Base-by-base conservation (phyloP, 1,140 invertebrate genomes). In the Drosophila pandora region DNA sequence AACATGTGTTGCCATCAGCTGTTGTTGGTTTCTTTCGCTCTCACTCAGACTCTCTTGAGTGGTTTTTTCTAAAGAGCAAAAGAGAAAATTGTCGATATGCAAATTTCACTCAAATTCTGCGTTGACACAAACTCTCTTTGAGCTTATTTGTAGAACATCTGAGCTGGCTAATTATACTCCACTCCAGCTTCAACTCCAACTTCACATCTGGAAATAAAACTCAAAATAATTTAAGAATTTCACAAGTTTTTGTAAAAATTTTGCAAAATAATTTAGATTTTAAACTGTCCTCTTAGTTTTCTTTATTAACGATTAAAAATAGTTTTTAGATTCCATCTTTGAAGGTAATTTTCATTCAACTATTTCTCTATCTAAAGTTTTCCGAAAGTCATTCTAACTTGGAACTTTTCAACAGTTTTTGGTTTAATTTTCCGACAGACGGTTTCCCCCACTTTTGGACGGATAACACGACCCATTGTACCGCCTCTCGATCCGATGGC, bases 1-100 rank as follows among this genome's bases (percentile, higher is more conserved):
- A 68, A 58, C 63, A 71, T 68, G 55, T 64, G 64, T 68, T 68
- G 60, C 28, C 53, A 43, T 73, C 70, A 73, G 70, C 70, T 70
- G 67, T 70, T 70, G 10, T 8, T 8, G 8, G 30, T 52, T 43
- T 39, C 9, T 2, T 30, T 12, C 57, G 8, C 34, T 22, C 50
- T 9, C 41, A 28, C 60, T 47, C 28, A 0, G 10, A 21, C 25
- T 50, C 10, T 48, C 56, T 49, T 65, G 62, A 61, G 62, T n/a
- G 7, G 7, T 53, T 37, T 28, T 41, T 3, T 6, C 7, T 10
- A 41, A 41, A 47, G 43, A 47, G 43, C 25, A 8, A 0, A 52
- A 17, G 12, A 17, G n/a, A 32, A 9, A n/a, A 17, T 0, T 8
- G 10, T 21, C 5, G 12, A 4, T 5, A 23, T 39, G 32, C 32